Conservation (phyloP, 2,888 invertebrate genomes). For the Nudaria mundana region DNA sequence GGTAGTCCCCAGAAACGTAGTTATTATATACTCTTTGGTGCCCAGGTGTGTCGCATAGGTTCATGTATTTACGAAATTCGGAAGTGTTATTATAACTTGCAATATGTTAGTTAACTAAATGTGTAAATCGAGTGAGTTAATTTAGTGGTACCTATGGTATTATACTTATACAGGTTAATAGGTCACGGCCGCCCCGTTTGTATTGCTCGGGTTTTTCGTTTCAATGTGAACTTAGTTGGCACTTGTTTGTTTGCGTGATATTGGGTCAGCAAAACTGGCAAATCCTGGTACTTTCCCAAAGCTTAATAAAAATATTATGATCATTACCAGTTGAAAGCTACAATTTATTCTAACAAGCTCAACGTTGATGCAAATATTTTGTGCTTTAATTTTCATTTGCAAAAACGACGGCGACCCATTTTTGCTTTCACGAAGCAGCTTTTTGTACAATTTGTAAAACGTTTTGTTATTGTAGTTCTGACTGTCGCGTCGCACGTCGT, state of each 20-base stretch:
- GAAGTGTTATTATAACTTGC: not conserved
- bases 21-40: no score
- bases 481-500: no score
- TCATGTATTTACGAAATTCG: no score
- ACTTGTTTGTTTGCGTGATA: constrained; percentile 38
- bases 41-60: no score
- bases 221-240: constrained; percentile 45
- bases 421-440: constrained; percentile 8
- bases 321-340: no score
- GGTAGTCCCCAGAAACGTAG: no score
- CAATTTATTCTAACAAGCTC: constrained; percentile 11
- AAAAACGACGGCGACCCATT: constrained; percentile 1
- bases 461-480: constrained; percentile 6
- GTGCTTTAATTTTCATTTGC: constrained; percentile 7
- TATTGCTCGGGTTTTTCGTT: constrained; percentile 37
- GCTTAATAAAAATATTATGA: no score
- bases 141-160: constrained; percentile 23
- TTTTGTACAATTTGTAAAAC: constrained; percentile 10
- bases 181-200: constrained; percentile 51
- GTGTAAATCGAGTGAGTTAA: constrained; percentile 29
- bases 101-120: constrained; percentile 5
- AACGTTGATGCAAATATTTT: constrained; percentile 14
- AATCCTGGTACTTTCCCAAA: constrained; percentile 17
- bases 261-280: no score
- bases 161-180: constrained; percentile 30